phyloP scores from a whole-genome alignment of 1,140 invertebrate genomes.

The Aphaenogaster ashmeadi region DNA sequence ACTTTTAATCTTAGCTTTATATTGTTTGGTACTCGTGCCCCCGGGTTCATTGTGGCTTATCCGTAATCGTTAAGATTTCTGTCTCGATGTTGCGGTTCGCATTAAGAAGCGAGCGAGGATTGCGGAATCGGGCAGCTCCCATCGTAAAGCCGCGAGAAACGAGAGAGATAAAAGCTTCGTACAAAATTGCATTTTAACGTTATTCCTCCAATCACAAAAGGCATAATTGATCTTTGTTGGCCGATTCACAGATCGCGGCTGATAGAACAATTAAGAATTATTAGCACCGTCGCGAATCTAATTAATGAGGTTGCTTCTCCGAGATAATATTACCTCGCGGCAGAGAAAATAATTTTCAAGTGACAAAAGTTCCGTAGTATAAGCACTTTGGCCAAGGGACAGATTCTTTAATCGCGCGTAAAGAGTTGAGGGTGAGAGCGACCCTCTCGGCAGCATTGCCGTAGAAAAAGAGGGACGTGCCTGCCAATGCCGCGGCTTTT shows the following conservation, averaged over 20 bases:
- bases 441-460: slow-evolving; percentile 33
- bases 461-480: slow-evolving; percentile 6
- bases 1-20: slow-evolving; percentile 79
- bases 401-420: slow-evolving; percentile 62
- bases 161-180: slow-evolving; percentile 39
- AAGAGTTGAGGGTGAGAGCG: slow-evolving; percentile 52
- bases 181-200: slow-evolving; percentile 38
- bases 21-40: slow-evolving; percentile 70
- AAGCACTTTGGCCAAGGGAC: slow-evolving; percentile 42
- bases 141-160: neutral
- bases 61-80: slow-evolving; percentile 80
- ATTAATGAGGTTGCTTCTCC: slow-evolving; percentile 9
- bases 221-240: neutral
- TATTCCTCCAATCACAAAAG: neutral
- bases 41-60: slow-evolving; percentile 20
- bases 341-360: slow-evolving; percentile 42
- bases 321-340: slow-evolving; percentile 18
- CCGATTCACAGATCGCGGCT: slow-evolving; percentile 4
- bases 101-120: slow-evolving; percentile 43
- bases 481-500: slow-evolving; percentile 36
- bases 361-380: slow-evolving; percentile 48
- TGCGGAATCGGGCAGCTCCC: neutral
- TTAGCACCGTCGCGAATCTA: neutral
- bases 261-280: slow-evolving; percentile 23
- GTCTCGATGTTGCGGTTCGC: slow-evolving; percentile 63